Evolutionary conservation across 1,140 invertebrate species (phyloP).

Genomic region (Eurosta solidaginis): DNA sequence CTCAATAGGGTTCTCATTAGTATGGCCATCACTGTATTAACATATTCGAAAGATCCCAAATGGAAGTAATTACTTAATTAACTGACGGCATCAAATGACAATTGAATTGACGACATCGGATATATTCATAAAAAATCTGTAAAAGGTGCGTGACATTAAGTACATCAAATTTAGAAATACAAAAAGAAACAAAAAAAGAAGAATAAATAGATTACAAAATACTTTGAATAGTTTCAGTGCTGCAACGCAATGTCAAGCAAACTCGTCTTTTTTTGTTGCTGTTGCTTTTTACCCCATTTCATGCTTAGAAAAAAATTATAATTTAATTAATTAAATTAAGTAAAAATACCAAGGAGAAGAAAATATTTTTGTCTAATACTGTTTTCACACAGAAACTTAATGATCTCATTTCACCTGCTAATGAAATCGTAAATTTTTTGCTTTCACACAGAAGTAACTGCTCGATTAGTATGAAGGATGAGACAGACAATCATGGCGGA

Average conservation of each 20-base stretch:
- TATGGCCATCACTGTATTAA: too few relatives aligned
- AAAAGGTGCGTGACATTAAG: neutral
- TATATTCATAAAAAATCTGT: too few relatives aligned
- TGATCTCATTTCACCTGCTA: too few relatives aligned
- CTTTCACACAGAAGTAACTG: too few relatives aligned
- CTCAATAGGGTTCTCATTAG: too few relatives aligned
- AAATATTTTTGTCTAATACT: too few relatives aligned
- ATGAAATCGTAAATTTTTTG: too few relatives aligned
- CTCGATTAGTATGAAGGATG: too few relatives aligned
- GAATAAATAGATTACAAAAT: neutral
- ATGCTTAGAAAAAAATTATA: neutral
- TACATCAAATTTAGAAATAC: neutral
- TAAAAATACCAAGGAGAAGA: neutral
- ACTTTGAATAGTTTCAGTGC: conserved; percentile 8
- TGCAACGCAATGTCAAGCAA: neutral
- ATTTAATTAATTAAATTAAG: conserved; percentile 24
- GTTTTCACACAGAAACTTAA: too few relatives aligned
- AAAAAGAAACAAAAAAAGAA: neutral
- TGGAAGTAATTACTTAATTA: too few relatives aligned
- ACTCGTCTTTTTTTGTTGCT: neutral
- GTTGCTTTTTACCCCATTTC: neutral
- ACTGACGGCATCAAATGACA: neutral
- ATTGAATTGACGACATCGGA: neutral
- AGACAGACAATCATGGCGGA: too few relatives aligned
- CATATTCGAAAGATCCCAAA: too few relatives aligned